These are phyloP conservation scores for Acipenser oxyrinchus DNA, from an alignment of 2,797 vertebrate species.

Conservation along the genomic window DNA sequence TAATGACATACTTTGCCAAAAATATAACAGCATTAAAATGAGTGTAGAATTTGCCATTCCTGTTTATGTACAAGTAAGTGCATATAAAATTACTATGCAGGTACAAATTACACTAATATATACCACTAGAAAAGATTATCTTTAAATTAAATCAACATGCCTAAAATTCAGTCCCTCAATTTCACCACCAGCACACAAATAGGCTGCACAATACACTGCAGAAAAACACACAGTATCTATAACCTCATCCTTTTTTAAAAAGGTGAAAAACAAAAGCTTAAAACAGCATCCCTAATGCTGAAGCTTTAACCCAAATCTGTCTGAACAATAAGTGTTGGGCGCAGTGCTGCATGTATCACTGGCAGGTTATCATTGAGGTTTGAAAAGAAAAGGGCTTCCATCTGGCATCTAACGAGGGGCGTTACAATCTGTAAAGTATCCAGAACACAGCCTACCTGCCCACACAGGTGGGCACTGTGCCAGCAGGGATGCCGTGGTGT, in stretches of 20 bases:
- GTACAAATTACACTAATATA: not conserved
- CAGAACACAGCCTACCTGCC: not conserved
- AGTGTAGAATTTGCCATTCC: constrained; percentile 33
- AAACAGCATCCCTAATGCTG: too few relatives aligned
- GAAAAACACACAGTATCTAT: too few relatives aligned
- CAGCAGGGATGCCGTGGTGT: not conserved
- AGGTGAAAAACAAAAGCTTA: too few relatives aligned
- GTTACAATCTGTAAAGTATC: not conserved
- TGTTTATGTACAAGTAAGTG: constrained; percentile 49
- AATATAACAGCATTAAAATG: constrained; percentile 54
- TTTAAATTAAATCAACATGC: too few relatives aligned
- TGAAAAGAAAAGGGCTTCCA: not conserved
- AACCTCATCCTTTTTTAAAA: too few relatives aligned
- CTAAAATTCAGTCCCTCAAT: too few relatives aligned
- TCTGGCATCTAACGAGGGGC: not conserved
- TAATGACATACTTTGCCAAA: constrained; percentile 59
- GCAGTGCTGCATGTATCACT: too few relatives aligned
- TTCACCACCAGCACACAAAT: too few relatives aligned
- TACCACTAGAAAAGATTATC: not conserved
- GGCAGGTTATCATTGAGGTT: too few relatives aligned
- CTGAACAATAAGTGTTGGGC: too few relatives aligned
- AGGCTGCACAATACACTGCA: too few relatives aligned
- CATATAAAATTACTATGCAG: constrained; percentile 35
- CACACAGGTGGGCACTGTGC: not conserved
- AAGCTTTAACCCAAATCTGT: too few relatives aligned